Percentiles rank a stretch among this genome's conserved stretches.
Conservation (phyloP, 2,888 invertebrate species). For the Melieria omissa region DNA sequence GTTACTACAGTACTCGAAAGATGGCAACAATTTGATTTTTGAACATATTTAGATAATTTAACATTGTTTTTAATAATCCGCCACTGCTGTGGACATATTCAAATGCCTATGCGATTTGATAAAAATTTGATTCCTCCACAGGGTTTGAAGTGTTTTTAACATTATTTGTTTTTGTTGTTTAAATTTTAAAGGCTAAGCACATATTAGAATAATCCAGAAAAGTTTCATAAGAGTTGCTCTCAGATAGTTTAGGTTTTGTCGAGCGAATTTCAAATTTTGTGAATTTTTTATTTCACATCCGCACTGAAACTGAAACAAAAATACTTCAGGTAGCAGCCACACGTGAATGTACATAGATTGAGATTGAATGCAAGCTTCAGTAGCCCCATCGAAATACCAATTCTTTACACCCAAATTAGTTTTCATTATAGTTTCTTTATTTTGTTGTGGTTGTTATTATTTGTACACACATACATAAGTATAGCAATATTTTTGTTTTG, state of each 20-base stretch:
- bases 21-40: no score
- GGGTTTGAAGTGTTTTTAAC: no score
- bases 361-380: not conserved
- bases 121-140: no score
- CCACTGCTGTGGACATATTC: no score
- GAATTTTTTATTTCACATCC: not conserved
- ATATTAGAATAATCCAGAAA: not conserved
- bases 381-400: not conserved
- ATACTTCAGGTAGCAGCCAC: not conserved
- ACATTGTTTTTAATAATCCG: no score
- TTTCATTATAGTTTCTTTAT: slow-evolving; percentile 2
- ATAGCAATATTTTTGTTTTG: slow-evolving; percentile 4
- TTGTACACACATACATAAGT: slow-evolving; percentile 18
- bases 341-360: not conserved
- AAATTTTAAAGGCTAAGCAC: no score
- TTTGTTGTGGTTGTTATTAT: slow-evolving; percentile 17
- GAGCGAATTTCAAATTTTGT: not conserved
- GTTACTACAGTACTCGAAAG: no score
- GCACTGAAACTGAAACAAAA: not conserved
- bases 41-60: no score
- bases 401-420: not conserved
- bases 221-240: not conserved
- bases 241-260: not conserved
- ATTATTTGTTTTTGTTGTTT: no score
- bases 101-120: no score